These are phyloP conservation scores for Acanthisitta chloris DNA, from an alignment of 2,113 vertebrate species.

Conservation along the genomic window DNA sequence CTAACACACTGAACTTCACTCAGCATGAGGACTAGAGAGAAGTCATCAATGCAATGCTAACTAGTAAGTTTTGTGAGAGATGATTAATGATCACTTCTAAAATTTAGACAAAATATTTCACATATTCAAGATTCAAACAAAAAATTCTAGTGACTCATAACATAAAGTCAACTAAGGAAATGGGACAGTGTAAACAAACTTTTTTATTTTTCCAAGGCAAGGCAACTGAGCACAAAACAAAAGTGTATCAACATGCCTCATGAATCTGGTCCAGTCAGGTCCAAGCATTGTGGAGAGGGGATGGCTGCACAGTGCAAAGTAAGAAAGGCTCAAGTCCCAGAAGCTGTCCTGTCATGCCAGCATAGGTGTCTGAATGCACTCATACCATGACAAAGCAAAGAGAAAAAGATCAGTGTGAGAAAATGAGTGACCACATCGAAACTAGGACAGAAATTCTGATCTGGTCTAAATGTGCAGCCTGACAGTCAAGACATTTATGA, in stretches of 20 bases:
- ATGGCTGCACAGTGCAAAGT: not conserved
- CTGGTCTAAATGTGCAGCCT: not conserved
- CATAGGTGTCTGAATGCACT: not conserved
- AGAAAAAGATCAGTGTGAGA: not conserved
- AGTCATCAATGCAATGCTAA: not conserved
- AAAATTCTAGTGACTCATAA: not conserved
- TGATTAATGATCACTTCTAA: not conserved
- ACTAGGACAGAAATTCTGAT: not conserved
- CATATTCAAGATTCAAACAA: not conserved
- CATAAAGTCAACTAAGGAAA: not conserved
- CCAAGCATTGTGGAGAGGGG: not conserved
- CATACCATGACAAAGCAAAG: not conserved
- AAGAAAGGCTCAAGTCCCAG: not conserved
- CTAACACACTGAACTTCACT: not conserved
- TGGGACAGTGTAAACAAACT: not conserved
- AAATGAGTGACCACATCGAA: not conserved
- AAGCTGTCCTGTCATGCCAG: not conserved
- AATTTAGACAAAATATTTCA: not conserved
- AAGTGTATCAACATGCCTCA: rapidly evolving
- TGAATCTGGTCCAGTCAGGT: not conserved
- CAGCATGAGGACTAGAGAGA: not conserved
- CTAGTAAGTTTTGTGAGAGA: not conserved
- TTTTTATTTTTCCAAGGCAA: not conserved
- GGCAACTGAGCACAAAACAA: not conserved
- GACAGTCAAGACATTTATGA: not conserved